These are phyloP conservation scores for Mylabris sibirica DNA, from an alignment of 2,888 invertebrate species.

Conservation along the genomic window DNA sequence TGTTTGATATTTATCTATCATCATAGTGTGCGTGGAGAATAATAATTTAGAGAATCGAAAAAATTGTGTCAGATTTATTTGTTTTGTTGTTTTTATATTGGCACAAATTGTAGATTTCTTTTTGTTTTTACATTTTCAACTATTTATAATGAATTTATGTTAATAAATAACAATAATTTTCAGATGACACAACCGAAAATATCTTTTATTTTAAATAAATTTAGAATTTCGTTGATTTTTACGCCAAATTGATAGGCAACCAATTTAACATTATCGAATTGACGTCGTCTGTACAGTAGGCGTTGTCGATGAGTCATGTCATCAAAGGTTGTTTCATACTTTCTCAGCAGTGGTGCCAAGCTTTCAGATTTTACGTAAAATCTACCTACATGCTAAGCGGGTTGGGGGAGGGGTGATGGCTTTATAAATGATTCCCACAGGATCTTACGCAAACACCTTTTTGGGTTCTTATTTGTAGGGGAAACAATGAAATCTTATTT, in stretches of 20 bases:
- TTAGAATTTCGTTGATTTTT: neutral
- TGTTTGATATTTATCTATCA: too few relatives aligned
- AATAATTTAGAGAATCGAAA: neutral
- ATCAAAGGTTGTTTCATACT: too few relatives aligned
- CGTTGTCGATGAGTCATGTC: constrained; percentile 22
- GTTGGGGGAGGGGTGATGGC: too few relatives aligned
- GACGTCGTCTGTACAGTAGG: constrained; percentile 14
- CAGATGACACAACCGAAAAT: too few relatives aligned
- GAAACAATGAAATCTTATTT: too few relatives aligned
- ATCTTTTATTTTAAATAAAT: too few relatives aligned
- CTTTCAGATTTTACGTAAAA: neutral
- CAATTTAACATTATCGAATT: constrained; percentile 17
- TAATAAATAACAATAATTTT: neutral
- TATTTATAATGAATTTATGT: neutral
- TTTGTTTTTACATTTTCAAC: too few relatives aligned
- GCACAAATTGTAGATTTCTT: neutral
- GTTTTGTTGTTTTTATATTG: neutral
- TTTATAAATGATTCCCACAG: too few relatives aligned
- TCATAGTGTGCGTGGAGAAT: too few relatives aligned
- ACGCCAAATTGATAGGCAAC: constrained; percentile 29
- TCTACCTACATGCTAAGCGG: too few relatives aligned
- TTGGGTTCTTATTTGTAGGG: too few relatives aligned
- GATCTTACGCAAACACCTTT: too few relatives aligned
- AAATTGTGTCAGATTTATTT: neutral
- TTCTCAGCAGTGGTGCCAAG: neutral